A percentile compares a stretch with the other conserved stretches of the same genome.
Conservation (phyloP, 23 tunicate species). For the Trididemnum clinides region DNA sequence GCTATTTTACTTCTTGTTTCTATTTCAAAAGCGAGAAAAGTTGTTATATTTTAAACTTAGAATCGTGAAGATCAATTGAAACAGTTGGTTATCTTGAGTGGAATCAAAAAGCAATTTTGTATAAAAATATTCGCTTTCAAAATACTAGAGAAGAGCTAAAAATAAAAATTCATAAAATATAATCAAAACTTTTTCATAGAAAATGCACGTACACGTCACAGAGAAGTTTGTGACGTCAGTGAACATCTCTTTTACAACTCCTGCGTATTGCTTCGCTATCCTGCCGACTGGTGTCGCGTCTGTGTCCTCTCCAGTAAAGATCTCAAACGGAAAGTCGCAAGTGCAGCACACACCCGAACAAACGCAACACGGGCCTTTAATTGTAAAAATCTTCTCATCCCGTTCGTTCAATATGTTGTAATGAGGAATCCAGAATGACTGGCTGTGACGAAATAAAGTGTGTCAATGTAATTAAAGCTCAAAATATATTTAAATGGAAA, state of each 20-base stretch:
- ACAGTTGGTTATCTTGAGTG: too few relatives aligned
- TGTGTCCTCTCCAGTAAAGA: slow-evolving; percentile 57
- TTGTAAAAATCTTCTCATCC: slow-evolving; percentile 41
- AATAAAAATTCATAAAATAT: too few relatives aligned
- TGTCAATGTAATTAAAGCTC: too few relatives aligned
- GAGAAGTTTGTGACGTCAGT: slow-evolving; percentile 82
- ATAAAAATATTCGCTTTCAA: too few relatives aligned
- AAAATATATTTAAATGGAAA: too few relatives aligned
- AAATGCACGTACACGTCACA: slow-evolving; percentile 38
- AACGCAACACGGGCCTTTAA: slow-evolving; percentile 87
- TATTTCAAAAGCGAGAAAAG: too few relatives aligned
- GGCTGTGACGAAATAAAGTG: neutral
- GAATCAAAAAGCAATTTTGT: too few relatives aligned
- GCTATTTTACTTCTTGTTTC: too few relatives aligned
- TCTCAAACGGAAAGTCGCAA: slow-evolving; percentile 74
- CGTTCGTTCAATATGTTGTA: slow-evolving; percentile 51
- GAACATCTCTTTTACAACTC: slow-evolving; percentile 71
- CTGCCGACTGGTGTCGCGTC: slow-evolving; percentile 37
- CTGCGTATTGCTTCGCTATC: slow-evolving; percentile 64
- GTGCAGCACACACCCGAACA: slow-evolving; percentile 82
- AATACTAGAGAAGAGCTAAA: too few relatives aligned
- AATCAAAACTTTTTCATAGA: too few relatives aligned
- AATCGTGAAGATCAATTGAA: too few relatives aligned
- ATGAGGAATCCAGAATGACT: slow-evolving; percentile 78
- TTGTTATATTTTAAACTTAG: too few relatives aligned